These are phyloP conservation scores for Morpho helenor DNA, from an alignment of 2,888 invertebrate genomes.

Conservation along the genomic window DNA sequence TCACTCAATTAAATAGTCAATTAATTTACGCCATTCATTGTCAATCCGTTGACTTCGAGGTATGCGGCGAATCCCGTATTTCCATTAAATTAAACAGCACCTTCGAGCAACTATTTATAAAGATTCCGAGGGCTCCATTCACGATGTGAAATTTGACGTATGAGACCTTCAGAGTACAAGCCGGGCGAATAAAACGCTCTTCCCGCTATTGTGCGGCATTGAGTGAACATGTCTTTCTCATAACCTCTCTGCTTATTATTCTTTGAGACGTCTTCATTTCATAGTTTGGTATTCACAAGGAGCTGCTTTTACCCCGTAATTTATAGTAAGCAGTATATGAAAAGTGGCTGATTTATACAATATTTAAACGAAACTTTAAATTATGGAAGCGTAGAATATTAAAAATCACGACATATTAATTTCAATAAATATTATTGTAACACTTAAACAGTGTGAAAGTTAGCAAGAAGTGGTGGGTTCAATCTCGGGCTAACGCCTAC, in stretches of 20 bases:
- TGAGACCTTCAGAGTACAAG: conserved; percentile 48
- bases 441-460: no score
- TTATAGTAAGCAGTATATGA: no score
- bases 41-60: conserved; percentile 62
- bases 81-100: conserved; percentile 74
- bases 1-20: conserved; percentile 47
- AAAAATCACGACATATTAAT: no score
- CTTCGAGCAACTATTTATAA: conserved; percentile 74
- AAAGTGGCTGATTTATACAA: no score
- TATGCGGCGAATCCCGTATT: conserved; percentile 60
- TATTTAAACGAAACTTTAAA: no score
- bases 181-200: conserved; percentile 47
- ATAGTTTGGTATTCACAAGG: conserved; percentile 24
- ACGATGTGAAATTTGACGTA: conserved; percentile 78
- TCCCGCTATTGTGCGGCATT: conserved; percentile 49
- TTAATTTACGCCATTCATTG: conserved; percentile 56
- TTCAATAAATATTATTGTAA: no score
- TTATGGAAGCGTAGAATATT: no score
- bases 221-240: conserved; percentile 58
- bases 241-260: conserved; percentile 61
- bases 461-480: no score
- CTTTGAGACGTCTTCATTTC: conserved; percentile 55
- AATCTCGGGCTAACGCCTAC: no score
- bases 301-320: conserved; percentile 28
- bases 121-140: conserved; percentile 70